A percentile compares a stretch with the other conserved stretches of the same genome.
These are phyloP conservation scores for Tholera decimalis DNA, from an alignment of 2,888 invertebrate genomes.

Conservation along the genomic window DNA sequence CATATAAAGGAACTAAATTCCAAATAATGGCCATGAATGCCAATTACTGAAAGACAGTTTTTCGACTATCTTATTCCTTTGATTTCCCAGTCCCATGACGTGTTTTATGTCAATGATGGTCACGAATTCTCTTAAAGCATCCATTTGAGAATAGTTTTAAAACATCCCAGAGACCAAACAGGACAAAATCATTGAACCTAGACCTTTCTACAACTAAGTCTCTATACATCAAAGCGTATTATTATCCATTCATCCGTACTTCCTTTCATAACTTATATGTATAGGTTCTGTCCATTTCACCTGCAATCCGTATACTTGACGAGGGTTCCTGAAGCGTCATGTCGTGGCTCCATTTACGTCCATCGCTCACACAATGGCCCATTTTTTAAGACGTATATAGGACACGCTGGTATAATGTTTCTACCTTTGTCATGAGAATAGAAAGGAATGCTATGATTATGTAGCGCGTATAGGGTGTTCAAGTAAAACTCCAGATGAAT, in stretches of 20 bases:
- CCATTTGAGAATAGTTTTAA: neutral
- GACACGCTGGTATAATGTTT: constrained; percentile 36
- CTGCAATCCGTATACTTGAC: constrained; percentile 28
- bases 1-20: too few species aligned
- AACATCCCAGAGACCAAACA: neutral
- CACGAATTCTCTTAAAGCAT: too few species aligned
- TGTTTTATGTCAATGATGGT: too few species aligned
- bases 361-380: constrained; percentile 38
- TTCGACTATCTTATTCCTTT: too few species aligned
- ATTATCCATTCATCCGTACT: constrained; percentile 25
- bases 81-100: too few species aligned
- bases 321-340: constrained; percentile 43
- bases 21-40: too few species aligned
- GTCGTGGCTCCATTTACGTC: constrained; percentile 38
- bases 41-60: too few species aligned
- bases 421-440: constrained; percentile 26
- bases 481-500: too few species aligned
- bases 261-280: constrained; percentile 7
- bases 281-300: constrained; percentile 9
- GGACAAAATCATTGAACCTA: neutral
- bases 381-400: constrained; percentile 35
- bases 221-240: constrained; percentile 19
- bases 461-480: too few species aligned
- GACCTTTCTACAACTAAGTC: neutral
- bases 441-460: neutral